A percentile compares a stretch with the other conserved stretches of the same genome.
Evolutionary conservation across 2,888 invertebrate genomes (phyloP).

Genomic region (Hemaris fuciformis): DNA sequence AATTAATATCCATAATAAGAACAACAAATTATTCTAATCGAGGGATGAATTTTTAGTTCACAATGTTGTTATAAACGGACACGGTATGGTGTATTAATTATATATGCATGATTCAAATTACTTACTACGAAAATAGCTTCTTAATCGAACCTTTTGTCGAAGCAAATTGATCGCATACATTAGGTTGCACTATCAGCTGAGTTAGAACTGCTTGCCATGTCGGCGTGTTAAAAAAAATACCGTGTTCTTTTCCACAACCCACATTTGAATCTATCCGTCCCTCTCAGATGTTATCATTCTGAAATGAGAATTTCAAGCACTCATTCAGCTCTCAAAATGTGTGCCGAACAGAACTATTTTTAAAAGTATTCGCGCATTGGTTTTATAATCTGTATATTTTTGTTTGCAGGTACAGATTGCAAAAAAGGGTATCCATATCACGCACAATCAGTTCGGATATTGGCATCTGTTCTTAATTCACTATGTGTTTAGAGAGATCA

Average conservation of each 20-base stretch:
- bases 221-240: neutral
- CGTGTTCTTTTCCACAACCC: neutral
- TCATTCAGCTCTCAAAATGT: neutral
- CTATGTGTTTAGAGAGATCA: constrained; percentile 63
- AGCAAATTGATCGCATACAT: constrained; percentile 37
- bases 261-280: neutral
- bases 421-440: constrained; percentile 60
- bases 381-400: constrained; percentile 26
- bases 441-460: constrained; percentile 51
- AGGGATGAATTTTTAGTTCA: neutral
- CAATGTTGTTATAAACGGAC: constrained; percentile 42
- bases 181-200: constrained; percentile 17
- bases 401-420: constrained; percentile 44
- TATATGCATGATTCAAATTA: constrained; percentile 36
- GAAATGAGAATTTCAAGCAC: neutral
- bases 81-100: constrained; percentile 35
- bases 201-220: constrained; percentile 8
- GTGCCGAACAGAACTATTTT: neutral
- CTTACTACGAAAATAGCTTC: constrained; percentile 38
- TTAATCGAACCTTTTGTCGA: constrained; percentile 45
- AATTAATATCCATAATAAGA: neutral
- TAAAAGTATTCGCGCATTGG: neutral
- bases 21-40: neutral
- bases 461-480: constrained; percentile 73
- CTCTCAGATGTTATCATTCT: neutral